These are phyloP conservation scores for Pelobates cultripes DNA, from an alignment of 2,797 vertebrate species.

Conservation along the genomic window DNA sequence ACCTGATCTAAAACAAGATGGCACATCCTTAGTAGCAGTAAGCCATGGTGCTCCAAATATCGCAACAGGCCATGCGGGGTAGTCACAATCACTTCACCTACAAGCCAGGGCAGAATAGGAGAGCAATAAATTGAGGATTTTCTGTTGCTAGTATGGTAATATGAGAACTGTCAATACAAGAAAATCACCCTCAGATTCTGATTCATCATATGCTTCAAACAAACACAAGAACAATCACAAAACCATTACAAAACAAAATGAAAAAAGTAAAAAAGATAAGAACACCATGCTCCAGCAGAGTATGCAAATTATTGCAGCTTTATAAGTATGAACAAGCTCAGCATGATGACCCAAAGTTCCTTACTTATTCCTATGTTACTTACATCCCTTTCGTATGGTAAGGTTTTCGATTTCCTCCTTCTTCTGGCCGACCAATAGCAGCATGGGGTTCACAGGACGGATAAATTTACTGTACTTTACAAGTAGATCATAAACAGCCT, in stretches of 20 bases:
- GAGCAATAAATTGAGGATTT: not conserved
- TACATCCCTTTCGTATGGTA: constrained; percentile 82
- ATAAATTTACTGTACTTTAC: constrained; percentile 62
- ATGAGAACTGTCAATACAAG: no score
- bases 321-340: no score
- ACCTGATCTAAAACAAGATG: constrained; percentile 87
- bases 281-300: no score
- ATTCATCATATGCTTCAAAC: no score
- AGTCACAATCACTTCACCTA: constrained; percentile 85
- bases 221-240: no score
- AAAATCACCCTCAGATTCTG: no score
- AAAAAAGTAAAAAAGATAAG: no score
- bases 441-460: constrained; percentile 69
- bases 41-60: constrained; percentile 74
- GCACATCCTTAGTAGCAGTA: constrained; percentile 80
- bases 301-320: no score
- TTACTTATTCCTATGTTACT: constrained; percentile 56
- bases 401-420: constrained; percentile 77
- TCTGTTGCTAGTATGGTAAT: not conserved
- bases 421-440: constrained; percentile 76
- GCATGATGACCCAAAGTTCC: no score
- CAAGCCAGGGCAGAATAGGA: not conserved
- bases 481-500: constrained; percentile 77
- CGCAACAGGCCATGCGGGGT: constrained; percentile 83
- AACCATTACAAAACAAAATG: no score